A percentile compares a stretch with the other conserved stretches of the same genome.
phyloP scores from a whole-genome alignment of 53 echinoderm and acorn worm species.

The Luidia sarsii region DNA sequence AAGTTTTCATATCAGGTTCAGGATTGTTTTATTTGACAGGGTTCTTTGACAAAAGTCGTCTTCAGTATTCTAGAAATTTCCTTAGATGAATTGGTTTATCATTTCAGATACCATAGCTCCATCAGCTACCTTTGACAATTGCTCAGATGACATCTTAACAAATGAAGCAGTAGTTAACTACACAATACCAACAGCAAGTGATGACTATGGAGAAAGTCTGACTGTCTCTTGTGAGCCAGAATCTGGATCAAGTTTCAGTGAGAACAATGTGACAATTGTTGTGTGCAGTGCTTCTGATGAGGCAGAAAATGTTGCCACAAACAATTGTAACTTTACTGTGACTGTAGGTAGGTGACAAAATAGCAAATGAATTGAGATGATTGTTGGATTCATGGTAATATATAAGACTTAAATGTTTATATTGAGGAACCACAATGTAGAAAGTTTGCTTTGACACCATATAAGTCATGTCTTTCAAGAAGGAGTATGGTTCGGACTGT shows the following conservation, averaged over 20 bases:
- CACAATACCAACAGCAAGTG: slow-evolving; percentile 16
- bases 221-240: slow-evolving; percentile 29
- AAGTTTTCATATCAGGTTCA: too few species aligned
- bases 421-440: too few species aligned
- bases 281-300: slow-evolving; percentile 7
- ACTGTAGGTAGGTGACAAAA: slow-evolving; percentile 17
- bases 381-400: background rate
- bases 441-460: background rate
- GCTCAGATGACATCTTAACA: slow-evolving; percentile 4
- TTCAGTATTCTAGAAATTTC: too few species aligned
- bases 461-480: background rate
- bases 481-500: background rate
- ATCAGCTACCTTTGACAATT: background rate
- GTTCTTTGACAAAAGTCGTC: too few species aligned
- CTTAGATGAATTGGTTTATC: too few species aligned
- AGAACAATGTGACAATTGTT: background rate
- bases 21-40: too few species aligned
- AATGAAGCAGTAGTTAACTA: slow-evolving; percentile 5
- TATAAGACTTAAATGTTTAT: too few species aligned
- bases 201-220: background rate
- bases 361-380: background rate
- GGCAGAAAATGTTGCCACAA: slow-evolving; percentile 11
- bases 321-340: background rate
- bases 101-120: slow-evolving; percentile 27
- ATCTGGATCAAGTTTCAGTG: slow-evolving; percentile 12